Base-by-base conservation (phyloP, 2,113 vertebrate species). In the Chaenogobius annularis region DNA sequence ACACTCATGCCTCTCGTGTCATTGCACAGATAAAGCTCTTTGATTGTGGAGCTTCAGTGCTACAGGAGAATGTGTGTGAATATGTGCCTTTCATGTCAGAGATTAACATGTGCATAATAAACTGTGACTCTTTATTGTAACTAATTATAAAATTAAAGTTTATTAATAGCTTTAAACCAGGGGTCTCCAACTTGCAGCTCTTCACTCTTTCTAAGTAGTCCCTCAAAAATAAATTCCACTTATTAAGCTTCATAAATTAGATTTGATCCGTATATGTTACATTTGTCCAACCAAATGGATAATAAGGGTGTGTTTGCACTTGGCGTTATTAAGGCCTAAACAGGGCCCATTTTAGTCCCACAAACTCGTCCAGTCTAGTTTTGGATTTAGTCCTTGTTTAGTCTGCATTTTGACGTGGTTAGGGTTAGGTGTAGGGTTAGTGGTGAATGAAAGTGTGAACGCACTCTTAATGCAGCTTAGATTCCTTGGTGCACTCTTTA, bases 21-120 rank as follows among this genome's bases (percentile, higher is more conserved):
- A 65, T 46, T 58, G 55, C n/a, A 69, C 17, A 65, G 13, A 61
- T 35, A 35, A 61, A 17, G 14, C 61, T 63, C 31, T 19, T 63
- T 63, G 10, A n/a, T 10, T 40, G 15, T 62, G 15, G 37, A 37
- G 35, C 61, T 17, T 63, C 40, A n/a, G 35, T 63, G 61, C 8
- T n/a, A 10, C 61, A n/a, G 8, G 7, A 13, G 47, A 50, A 50
- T 5, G 19, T 50, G 17, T 19, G 59, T 62, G 31, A 62, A 37
- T 0, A 40, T 40, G 26, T 59, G 31, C 15, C 56, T 31, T 9
- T 1, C 31, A 3, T 37, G 31, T 62, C 26, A 20, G 22, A 23
- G 55, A 23, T 2, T 37, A 6, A 63, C 3, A 17, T 40, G 31
- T 31, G 31, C 17, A 62, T 37, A 35, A 40, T 37, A 40, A 59